Evolutionary conservation across 1,140 invertebrate genomes (phyloP).

Genomic region (Sycobia sp.): DNA sequence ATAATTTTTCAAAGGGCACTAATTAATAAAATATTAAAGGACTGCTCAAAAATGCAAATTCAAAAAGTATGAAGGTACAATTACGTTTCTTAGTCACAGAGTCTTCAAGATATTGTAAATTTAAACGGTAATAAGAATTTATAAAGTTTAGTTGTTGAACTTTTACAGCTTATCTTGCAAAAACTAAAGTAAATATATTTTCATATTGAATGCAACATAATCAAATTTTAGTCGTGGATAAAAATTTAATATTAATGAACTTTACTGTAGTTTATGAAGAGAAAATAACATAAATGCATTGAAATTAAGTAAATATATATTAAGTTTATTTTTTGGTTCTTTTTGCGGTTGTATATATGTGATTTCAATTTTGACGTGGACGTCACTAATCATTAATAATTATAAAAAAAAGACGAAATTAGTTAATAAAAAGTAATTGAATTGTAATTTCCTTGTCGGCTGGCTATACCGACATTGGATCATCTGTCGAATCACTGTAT

Average conservation of each 20-base stretch:
- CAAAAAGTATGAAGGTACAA: slow-evolving; percentile 2
- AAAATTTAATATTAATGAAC: slow-evolving; percentile 19
- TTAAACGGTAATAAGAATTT: slow-evolving; percentile 20
- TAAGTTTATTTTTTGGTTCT: slow-evolving; percentile 27
- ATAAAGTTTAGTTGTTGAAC: slow-evolving; percentile 21
- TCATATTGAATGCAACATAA: slow-evolving; percentile 29
- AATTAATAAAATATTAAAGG: slow-evolving; percentile 1
- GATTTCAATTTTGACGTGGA: slow-evolving; percentile 30
- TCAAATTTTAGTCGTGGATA: slow-evolving; percentile 25
- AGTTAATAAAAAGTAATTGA: slow-evolving; percentile 16
- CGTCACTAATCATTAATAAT: slow-evolving; percentile 22
- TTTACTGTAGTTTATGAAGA: slow-evolving; percentile 8
- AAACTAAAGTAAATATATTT: slow-evolving; percentile 27
- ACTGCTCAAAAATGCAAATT: slow-evolving; percentile 30
- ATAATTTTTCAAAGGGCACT: slow-evolving; percentile 13
- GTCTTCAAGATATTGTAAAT: slow-evolving; percentile 35
- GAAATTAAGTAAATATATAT: slow-evolving; percentile 21
- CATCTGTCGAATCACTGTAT: slow-evolving; percentile 26
- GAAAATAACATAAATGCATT: slow-evolving; percentile 20
- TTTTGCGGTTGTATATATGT: slow-evolving; percentile 30
- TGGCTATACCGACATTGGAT: slow-evolving; percentile 30
- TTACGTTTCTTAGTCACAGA: slow-evolving; percentile 33
- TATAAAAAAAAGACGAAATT: not conserved
- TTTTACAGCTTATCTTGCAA: not conserved
- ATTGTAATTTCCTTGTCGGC: slow-evolving; percentile 30